phyloP scores from a whole-genome alignment of 2,888 invertebrate genomes.

The Drosophila leonis region DNA sequence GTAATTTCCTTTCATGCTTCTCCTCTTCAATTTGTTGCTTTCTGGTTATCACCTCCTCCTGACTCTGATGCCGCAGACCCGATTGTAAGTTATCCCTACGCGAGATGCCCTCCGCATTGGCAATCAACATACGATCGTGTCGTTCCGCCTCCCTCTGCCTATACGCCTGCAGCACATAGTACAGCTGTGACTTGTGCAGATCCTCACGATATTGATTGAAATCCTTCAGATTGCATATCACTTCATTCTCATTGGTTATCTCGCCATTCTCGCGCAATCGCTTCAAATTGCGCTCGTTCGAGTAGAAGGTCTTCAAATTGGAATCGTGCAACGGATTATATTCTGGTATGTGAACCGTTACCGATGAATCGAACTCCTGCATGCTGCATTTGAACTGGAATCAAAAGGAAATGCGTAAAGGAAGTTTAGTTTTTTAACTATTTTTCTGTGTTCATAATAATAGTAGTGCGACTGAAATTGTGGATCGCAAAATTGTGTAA shows the following conservation, averaged over 20 bases:
- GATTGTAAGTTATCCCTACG: constrained; percentile 72
- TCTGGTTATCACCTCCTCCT: constrained; percentile 66
- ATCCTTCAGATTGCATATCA: constrained; percentile 88
- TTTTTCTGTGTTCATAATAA: too few species aligned
- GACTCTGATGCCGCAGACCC: constrained; percentile 60
- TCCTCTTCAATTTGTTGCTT: constrained; percentile 67
- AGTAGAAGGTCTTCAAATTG: constrained; percentile 87
- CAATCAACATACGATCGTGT: constrained; percentile 77
- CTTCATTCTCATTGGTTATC: constrained; percentile 87
- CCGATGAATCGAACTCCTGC: constrained; percentile 81
- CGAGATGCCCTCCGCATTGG: constrained; percentile 82
- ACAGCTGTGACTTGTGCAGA: constrained; percentile 87
- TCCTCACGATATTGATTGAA: constrained; percentile 89
- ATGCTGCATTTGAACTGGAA: constrained; percentile 72
- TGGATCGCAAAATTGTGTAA: too few species aligned
- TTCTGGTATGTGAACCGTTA: constrained; percentile 81
- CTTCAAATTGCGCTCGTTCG: constrained; percentile 83
- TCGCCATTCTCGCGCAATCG: constrained; percentile 87
- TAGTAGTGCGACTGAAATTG: too few species aligned
- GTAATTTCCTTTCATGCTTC: constrained; percentile 58
- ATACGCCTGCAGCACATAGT: constrained; percentile 85
- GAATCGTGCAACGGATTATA: constrained; percentile 88
- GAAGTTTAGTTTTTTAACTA: neutral
- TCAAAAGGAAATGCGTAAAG: neutral
- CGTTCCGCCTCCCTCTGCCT: constrained; percentile 77